Evolutionary conservation across 2,797 vertebrate species (phyloP).

Genomic region (Centroberyx gerrardi): DNA sequence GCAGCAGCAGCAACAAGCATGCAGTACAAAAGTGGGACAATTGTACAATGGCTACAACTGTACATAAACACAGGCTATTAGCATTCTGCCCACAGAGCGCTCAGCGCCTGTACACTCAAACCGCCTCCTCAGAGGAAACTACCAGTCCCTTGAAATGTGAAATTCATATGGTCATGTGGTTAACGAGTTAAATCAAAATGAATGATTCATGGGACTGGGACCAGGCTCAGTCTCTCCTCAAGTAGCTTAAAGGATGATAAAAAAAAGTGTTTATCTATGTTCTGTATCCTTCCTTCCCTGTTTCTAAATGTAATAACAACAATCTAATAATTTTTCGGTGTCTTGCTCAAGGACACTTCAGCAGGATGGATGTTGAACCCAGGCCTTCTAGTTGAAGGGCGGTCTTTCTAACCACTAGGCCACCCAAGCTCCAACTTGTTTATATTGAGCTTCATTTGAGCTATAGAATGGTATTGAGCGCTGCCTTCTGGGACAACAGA

Average conservation of each 20-base stretch:
- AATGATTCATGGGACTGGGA: constrained; percentile 50
- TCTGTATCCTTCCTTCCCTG: constrained; percentile 1
- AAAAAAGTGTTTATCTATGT: constrained; percentile 24
- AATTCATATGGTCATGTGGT: constrained; percentile 21
- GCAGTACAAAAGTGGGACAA: background rate
- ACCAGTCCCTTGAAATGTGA: constrained; percentile 7
- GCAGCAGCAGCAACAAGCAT: background rate
- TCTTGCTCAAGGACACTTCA: background rate
- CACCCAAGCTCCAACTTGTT: too few species aligned
- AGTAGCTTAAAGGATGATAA: constrained; percentile 21
- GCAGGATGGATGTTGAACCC: too few species aligned
- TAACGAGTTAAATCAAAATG: constrained; percentile 29
- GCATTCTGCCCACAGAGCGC: background rate
- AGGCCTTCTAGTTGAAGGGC: too few species aligned
- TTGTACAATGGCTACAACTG: background rate
- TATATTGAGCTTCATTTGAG: too few species aligned
- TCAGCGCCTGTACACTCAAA: background rate
- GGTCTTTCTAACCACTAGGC: too few species aligned
- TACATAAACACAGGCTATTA: background rate
- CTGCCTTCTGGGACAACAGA: too few species aligned
- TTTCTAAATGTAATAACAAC: too few species aligned
- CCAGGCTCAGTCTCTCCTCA: constrained; percentile 7
- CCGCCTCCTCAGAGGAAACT: constrained; percentile 5
- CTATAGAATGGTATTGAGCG: too few species aligned
- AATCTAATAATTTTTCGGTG: background rate